Evolutionary conservation across 2,113 vertebrate species (phyloP), one percentile per base, ranked within the genome.

Genomic region (Microtus richardsoni): DNA sequence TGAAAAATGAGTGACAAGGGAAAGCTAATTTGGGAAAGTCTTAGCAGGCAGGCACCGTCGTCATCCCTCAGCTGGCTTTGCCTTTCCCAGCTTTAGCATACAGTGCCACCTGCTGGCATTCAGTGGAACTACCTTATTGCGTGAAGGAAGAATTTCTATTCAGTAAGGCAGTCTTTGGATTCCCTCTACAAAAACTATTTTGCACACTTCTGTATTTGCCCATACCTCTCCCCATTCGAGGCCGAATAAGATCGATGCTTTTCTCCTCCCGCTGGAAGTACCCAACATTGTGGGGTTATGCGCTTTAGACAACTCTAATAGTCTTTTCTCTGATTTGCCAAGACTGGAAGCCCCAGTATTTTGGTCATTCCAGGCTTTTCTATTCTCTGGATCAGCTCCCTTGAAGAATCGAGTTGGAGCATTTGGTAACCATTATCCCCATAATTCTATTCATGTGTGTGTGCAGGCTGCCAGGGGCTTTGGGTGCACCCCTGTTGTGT

Each of bases 21-120:
- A 28, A 91, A 85, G 44, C 41, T 28, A 36, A 1, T 71, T 73
- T 47, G 87, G 66, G n/a, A n/a, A 79, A 30, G 44, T 70, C 70
- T 39, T 11, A 4, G 52, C 52, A 16, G 52, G 10, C 0, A 28
- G 49, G 36, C 36, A 21, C 13, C 82, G 47, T 44, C 71, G 2
- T 4, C 49, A 6, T 39, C 39, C 24, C 39, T 22, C 21, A 62
- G 5, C 6, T 2, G 49, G 13, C 33, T 41, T 58, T 12, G 3
- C 22, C 68, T 73, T 96, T 75, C 78, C 33, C 64, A 91, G 79
- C 36, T 52, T 97, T 96, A 3, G 14, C 1, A 1, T 49, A 22
- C 39, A 5, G 47, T 30, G 41, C 90, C 90, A 83, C 66, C 92
- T 98, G 21, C 93, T 97, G 97, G 90, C 44, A 4, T 0, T 33